Evolutionary conservation across 2,113 vertebrate genomes (phyloP).

Genomic region (Benitochromis conjunctus): DNA sequence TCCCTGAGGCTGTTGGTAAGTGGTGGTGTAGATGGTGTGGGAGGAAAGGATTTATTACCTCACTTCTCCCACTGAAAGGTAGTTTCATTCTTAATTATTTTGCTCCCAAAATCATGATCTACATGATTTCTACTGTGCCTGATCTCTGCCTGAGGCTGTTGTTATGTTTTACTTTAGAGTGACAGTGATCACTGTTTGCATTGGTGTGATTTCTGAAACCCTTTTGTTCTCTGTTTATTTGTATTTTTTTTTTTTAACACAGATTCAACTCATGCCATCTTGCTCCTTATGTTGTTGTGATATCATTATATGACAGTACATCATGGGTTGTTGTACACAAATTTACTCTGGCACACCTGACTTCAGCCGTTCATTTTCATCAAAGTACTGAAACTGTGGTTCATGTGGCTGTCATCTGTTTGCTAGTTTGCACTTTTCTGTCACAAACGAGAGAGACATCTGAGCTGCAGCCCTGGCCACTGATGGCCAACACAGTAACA

Average conservation of each 20-base stretch:
- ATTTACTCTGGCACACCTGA: background rate
- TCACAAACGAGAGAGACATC: background rate
- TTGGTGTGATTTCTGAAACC: background rate
- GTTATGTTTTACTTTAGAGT: background rate
- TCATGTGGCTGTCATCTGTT: background rate
- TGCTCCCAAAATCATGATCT: background rate
- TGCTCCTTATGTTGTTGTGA: background rate
- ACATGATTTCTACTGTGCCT: background rate
- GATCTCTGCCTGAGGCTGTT: background rate
- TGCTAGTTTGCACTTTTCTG: background rate
- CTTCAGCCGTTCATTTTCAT: background rate
- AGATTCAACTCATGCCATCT: background rate
- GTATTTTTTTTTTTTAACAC: too few relatives aligned
- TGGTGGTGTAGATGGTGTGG: background rate
- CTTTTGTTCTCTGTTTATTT: background rate
- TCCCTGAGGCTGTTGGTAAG: background rate
- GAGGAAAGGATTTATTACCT: background rate
- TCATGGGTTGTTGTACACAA: accelerated
- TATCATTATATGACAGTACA: background rate
- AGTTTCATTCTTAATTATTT: background rate
- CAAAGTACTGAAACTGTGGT: background rate
- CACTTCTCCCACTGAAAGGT: background rate
- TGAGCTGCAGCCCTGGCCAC: background rate
- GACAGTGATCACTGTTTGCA: background rate
- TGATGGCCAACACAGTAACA: accelerated